These are phyloP conservation scores for Axis porcinus DNA, from an alignment of 2,113 vertebrate species.

Conservation along the genomic window DNA sequence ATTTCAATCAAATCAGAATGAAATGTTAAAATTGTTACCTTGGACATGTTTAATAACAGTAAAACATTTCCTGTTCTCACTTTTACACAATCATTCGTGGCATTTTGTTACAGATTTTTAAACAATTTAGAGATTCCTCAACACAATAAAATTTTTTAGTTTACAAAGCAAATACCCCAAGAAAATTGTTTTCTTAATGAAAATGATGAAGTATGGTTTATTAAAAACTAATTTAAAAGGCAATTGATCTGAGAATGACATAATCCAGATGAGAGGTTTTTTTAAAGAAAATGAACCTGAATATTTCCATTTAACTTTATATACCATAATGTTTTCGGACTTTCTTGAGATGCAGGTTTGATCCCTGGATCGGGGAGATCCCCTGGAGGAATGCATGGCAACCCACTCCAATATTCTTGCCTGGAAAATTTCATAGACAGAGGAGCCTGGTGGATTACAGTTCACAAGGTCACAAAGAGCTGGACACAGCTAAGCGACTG, in stretches of 20 bases:
- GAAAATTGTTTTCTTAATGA: slow-evolving; percentile 19
- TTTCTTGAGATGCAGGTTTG: neutral
- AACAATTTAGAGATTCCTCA: neutral
- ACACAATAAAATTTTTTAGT: neutral
- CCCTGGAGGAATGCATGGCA: neutral
- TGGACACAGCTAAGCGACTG: neutral
- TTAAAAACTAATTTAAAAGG: neutral
- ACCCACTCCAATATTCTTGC: neutral
- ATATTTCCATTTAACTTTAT: neutral
- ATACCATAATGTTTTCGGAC: neutral
- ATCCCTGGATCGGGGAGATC: neutral
- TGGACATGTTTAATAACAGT: slow-evolving; percentile 12
- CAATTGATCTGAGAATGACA: neutral
- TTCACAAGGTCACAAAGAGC: neutral
- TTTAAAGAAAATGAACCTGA: slow-evolving; percentile 8
- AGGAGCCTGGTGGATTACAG: neutral
- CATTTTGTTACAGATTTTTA: slow-evolving; percentile 8
- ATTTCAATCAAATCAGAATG: slow-evolving; percentile 35
- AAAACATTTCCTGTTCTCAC: neutral
- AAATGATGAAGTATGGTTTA: neutral
- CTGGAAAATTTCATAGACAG: neutral
- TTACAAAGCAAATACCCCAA: neutral
- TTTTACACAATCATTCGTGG: neutral
- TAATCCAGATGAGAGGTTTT: neutral
- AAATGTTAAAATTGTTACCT: slow-evolving; percentile 35